These are phyloP conservation scores for Drosophila yakuba DNA, from an alignment of 1,140 invertebrate species.

Conservation along the genomic window DNA sequence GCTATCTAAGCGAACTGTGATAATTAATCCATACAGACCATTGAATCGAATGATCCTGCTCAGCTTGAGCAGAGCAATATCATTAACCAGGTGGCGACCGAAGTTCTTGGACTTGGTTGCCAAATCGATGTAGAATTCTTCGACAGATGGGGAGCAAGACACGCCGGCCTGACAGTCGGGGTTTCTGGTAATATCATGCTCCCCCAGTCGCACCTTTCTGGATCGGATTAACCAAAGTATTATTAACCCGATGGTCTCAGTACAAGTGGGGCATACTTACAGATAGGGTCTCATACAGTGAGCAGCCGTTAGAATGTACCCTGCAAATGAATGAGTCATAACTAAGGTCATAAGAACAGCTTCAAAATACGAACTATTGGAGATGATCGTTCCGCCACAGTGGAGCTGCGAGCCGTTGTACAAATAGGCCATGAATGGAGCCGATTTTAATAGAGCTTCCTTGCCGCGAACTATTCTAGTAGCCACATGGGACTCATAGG, in stretches of 20 bases:
- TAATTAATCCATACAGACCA: constrained; percentile 4
- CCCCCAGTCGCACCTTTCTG: constrained; percentile 17
- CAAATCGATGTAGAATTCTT: constrained; percentile 9
- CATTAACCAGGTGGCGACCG: neutral
- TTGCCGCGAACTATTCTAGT: neutral
- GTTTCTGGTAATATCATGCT: constrained; percentile 1
- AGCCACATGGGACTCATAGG: neutral
- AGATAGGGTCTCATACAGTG: neutral
- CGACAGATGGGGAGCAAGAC: neutral
- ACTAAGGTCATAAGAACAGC: too few relatives aligned
- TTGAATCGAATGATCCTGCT: constrained; percentile 12
- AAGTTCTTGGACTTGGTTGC: constrained; percentile 11
- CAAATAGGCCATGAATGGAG: constrained; percentile 21
- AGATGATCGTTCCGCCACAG: constrained; percentile 17
- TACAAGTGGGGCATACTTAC: neutral
- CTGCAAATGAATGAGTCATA: neutral
- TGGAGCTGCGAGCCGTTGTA: neutral
- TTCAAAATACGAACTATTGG: neutral
- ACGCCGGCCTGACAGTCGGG: neutral
- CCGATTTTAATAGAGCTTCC: constrained; percentile 10
- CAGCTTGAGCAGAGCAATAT: constrained; percentile 56
- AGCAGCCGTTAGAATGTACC: constrained; percentile 15
- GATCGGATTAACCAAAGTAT: neutral
- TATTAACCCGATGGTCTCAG: accelerated
- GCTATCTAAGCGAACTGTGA: too few relatives aligned